These are phyloP conservation scores for Silurus meridionalis DNA, from an alignment of 2,113 vertebrate species.

Conservation along the genomic window DNA sequence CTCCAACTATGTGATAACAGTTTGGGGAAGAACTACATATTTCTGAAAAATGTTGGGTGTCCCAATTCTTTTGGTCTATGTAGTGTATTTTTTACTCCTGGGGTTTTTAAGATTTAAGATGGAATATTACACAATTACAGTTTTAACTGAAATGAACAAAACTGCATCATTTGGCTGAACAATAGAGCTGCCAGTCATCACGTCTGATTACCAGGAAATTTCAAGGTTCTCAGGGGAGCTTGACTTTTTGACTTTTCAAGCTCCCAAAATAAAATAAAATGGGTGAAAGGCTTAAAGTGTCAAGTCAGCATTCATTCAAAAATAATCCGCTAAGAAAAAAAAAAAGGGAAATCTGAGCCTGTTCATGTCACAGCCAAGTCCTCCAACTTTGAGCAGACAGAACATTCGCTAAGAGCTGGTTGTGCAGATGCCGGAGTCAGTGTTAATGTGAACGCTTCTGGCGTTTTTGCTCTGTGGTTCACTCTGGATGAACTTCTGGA, in stretches of 20 bases:
- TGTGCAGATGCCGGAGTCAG: neutral
- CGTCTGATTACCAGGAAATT: conserved; percentile 2
- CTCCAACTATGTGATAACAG: no score
- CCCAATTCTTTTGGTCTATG: no score
- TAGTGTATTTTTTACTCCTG: neutral
- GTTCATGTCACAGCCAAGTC: neutral
- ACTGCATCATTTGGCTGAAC: neutral
- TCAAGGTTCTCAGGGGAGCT: neutral
- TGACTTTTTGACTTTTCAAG: neutral
- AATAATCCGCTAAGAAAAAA: neutral
- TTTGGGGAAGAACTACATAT: no score
- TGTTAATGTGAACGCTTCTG: neutral
- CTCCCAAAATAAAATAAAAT: neutral
- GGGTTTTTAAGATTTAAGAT: no score
- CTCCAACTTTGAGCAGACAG: neutral
- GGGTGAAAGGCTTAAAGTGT: neutral
- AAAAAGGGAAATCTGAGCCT: neutral
- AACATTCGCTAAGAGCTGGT: neutral
- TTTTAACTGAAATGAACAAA: neutral
- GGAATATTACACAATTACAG: neutral
- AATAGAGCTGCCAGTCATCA: neutral
- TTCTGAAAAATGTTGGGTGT: no score
- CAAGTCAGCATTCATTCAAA: neutral
- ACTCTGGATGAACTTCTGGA: neutral
- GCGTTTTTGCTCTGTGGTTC: neutral